These are phyloP conservation scores for Aplodontia rufa DNA, from an alignment of 2,113 vertebrate species.

Conservation along the genomic window DNA sequence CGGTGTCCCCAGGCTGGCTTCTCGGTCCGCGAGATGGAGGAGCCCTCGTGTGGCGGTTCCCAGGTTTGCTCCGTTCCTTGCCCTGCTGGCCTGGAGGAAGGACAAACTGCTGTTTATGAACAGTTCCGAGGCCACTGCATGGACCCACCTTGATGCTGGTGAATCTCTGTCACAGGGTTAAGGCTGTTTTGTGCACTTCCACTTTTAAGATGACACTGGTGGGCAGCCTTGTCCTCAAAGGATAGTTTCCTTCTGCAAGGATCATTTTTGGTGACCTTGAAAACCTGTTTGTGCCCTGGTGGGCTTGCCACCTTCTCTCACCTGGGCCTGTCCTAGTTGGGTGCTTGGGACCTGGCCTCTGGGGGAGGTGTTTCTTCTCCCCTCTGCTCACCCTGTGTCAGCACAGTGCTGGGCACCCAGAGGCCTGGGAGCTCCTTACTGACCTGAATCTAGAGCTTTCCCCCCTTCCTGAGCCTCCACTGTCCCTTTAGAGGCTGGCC, in stretches of 20 bases:
- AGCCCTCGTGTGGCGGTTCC: accelerated
- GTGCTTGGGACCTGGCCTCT: background rate
- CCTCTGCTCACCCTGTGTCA: accelerated
- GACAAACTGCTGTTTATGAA: background rate
- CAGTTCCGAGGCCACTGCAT: too few species aligned
- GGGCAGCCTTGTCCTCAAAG: background rate
- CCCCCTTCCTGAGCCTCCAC: background rate
- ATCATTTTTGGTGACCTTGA: background rate
- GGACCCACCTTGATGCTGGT: background rate
- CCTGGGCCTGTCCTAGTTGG: background rate
- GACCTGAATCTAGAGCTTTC: background rate
- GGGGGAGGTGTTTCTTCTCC: background rate
- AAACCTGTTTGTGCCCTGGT: accelerated
- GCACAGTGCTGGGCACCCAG: accelerated
- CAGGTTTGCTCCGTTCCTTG: accelerated
- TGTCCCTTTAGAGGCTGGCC: background rate
- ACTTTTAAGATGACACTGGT: background rate
- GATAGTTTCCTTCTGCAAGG: background rate
- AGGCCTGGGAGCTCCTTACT: background rate
- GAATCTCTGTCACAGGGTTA: background rate
- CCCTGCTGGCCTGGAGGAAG: accelerated
- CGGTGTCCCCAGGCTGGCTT: background rate
- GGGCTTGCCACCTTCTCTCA: too few species aligned
- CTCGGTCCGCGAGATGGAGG: accelerated
- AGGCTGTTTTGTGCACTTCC: background rate